These are phyloP conservation scores for Lochmaea crataegi DNA, from an alignment of 2,888 invertebrate genomes.

Conservation along the genomic window DNA sequence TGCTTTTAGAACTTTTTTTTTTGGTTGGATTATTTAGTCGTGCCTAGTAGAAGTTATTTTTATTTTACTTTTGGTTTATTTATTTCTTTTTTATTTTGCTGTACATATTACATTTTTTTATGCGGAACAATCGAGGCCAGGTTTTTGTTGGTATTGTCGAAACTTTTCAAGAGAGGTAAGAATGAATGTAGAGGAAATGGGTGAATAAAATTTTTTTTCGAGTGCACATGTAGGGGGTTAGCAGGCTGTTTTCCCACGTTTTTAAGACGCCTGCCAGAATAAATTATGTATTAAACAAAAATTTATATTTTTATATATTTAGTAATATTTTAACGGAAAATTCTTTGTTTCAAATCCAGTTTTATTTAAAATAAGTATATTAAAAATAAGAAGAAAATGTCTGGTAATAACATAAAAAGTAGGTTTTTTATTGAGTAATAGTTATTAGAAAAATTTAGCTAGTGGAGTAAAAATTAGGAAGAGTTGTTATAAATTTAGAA, in stretches of 20 bases:
- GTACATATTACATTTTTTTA: constrained; percentile 21
- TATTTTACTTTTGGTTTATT: neutral
- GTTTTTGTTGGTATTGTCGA: constrained; percentile 24
- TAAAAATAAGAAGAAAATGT: too few species aligned
- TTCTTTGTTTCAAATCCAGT: too few species aligned
- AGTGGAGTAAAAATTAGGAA: too few species aligned
- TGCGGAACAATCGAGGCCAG: constrained; percentile 2
- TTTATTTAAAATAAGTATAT: too few species aligned
- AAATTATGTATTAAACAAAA: too few species aligned
- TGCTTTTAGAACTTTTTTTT: constrained; percentile 36
- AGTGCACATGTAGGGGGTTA: constrained; percentile 3
- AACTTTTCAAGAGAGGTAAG: constrained; percentile 14
- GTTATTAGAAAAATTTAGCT: too few species aligned
- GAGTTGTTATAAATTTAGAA: too few species aligned
- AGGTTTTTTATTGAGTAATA: too few species aligned
- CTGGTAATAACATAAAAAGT: too few species aligned
- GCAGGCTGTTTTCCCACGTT: constrained; percentile 5
- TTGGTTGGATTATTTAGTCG: constrained; percentile 34
- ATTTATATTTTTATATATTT: too few species aligned
- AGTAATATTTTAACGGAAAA: neutral
- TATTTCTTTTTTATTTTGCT: constrained; percentile 22
- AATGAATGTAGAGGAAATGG: constrained; percentile 17
- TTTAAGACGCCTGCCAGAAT: neutral
- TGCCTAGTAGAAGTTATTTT: constrained; percentile 22
- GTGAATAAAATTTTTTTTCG: constrained; percentile 9